Evolutionary conservation across 1,140 invertebrate genomes (phyloP).

Genomic region (Musca vetustissima): DNA sequence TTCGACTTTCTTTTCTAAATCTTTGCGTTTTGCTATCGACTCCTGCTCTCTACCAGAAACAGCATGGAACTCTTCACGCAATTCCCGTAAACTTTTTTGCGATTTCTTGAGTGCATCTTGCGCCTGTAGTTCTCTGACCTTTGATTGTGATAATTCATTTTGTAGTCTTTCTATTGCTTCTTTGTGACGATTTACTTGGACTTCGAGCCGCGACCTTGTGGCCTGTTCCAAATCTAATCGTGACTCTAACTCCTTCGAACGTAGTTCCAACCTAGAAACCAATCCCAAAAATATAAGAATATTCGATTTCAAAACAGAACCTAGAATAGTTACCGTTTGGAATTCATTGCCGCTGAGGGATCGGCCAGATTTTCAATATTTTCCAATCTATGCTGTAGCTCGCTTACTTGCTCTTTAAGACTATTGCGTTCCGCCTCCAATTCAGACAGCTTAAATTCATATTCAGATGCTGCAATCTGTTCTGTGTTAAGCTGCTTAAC

Average conservation of each 20-base stretch:
- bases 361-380: constrained; percentile 77
- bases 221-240: constrained; percentile 87
- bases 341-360: constrained; percentile 73
- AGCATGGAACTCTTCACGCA: constrained; percentile 70
- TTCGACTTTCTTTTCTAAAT: constrained; percentile 71
- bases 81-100: constrained; percentile 69
- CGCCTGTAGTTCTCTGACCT: constrained; percentile 71
- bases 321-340: constrained; percentile 56
- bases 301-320: neutral
- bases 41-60: constrained; percentile 72
- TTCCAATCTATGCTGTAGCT: constrained; percentile 75
- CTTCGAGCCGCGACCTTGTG: constrained; percentile 78
- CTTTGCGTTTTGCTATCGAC: constrained; percentile 66
- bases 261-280: constrained; percentile 68
- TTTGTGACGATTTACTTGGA: constrained; percentile 78
- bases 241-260: constrained; percentile 85
- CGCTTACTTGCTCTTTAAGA: constrained; percentile 75
- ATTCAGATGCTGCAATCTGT: constrained; percentile 78
- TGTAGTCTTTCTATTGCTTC: constrained; percentile 81
- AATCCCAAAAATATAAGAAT: neutral
- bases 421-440: constrained; percentile 75
- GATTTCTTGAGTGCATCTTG: constrained; percentile 76
- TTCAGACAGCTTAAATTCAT: constrained; percentile 76
- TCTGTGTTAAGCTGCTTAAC: constrained; percentile 85
- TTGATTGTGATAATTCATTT: constrained; percentile 69